A percentile compares a stretch with the other conserved stretches of the same genome.
Conservation (phyloP, 1,140 invertebrate genomes). For the Dysdera silvatica region DNA sequence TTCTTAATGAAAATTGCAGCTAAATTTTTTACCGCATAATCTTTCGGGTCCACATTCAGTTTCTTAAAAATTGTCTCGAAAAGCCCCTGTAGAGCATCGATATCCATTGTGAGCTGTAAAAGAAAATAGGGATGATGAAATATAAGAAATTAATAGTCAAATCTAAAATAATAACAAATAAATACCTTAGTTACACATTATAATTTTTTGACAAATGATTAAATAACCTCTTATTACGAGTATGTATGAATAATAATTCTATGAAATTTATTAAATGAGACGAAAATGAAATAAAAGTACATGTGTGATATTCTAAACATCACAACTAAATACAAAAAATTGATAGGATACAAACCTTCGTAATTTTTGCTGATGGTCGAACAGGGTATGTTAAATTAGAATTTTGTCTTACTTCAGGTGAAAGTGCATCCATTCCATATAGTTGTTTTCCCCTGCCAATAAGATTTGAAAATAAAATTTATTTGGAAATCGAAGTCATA, state of each 20-base stretch:
- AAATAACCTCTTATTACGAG: too few relatives aligned
- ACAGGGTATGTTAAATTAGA: slow-evolving; percentile 46
- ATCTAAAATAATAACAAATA: too few relatives aligned
- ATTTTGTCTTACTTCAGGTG: slow-evolving; percentile 45
- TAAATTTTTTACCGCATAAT: slow-evolving; percentile 41
- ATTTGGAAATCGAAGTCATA: too few relatives aligned
- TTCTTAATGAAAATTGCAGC: neutral
- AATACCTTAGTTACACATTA: too few relatives aligned
- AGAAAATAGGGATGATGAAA: too few relatives aligned
- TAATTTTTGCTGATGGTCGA: slow-evolving; percentile 43
- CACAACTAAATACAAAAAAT: neutral
- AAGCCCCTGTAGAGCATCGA: slow-evolving; percentile 45
- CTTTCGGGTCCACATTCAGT: slow-evolving; percentile 44
- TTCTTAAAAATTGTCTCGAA: slow-evolving; percentile 48
- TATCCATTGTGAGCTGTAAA: slow-evolving; percentile 43
- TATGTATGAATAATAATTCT: too few relatives aligned
- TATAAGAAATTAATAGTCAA: too few relatives aligned
- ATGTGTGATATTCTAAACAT: slow-evolving; percentile 4
- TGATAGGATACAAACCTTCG: slow-evolving; percentile 45
- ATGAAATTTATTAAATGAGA: too few relatives aligned
- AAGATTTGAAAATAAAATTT: too few relatives aligned
- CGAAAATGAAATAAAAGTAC: slow-evolving; percentile 21
- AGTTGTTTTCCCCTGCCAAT: slow-evolving; percentile 28
- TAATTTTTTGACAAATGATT: too few relatives aligned
- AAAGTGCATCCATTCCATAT: slow-evolving; percentile 51